Percentiles rank a stretch among this genome's conserved stretches.
Conservation (phyloP, 1,140 invertebrate genomes). For the Centruroides vittatus region DNA sequence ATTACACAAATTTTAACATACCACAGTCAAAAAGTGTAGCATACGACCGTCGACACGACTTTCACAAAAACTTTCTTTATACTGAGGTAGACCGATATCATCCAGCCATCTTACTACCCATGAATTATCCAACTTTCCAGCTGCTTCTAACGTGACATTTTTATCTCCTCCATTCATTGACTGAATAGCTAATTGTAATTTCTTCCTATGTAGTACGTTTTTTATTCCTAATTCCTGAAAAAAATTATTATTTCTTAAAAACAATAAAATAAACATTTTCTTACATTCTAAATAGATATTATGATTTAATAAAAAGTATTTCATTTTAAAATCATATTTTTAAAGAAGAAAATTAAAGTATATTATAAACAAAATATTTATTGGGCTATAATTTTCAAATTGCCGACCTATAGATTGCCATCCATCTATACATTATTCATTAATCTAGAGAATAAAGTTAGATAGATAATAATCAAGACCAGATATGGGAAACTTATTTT, state of each 20-base stretch:
- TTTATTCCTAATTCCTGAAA: slow-evolving; percentile 62
- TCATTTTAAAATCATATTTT: no score
- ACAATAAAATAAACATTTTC: no score
- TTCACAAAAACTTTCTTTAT: slow-evolving; percentile 83
- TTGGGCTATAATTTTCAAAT: no score
- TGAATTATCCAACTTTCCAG: slow-evolving; percentile 43
- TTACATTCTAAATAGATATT: no score
- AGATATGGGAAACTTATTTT: no score
- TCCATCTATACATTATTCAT: no score
- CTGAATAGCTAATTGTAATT: slow-evolving; percentile 6
- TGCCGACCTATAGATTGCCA: no score
- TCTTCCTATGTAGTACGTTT: slow-evolving; percentile 62
- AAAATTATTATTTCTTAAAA: neutral
- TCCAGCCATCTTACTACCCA: slow-evolving; percentile 89
- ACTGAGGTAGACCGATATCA: slow-evolving; percentile 89
- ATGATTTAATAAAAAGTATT: no score
- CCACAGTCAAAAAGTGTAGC: slow-evolving; percentile 74
- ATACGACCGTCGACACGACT: slow-evolving; percentile 83
- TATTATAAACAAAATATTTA: no score
- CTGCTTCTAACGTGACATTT: neutral
- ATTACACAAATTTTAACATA: neutral
- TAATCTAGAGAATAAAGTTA: no score
- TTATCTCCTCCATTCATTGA: slow-evolving; percentile 1
- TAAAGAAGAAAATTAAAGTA: no score
- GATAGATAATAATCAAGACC: no score